Base-by-base conservation (phyloP, 2,113 vertebrate species). In the Triplophysa rosa region DNA sequence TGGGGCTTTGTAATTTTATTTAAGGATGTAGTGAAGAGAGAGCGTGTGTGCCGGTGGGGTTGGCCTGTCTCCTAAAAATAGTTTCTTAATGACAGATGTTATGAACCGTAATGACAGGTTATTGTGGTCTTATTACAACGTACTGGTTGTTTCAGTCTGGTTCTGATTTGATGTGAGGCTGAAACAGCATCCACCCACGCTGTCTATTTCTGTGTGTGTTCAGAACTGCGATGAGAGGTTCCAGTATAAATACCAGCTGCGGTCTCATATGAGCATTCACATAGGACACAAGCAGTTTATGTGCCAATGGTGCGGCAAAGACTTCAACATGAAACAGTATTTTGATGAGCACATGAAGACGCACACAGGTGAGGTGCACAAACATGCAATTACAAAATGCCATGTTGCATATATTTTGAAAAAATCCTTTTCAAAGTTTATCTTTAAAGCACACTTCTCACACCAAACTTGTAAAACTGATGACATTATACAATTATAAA, bases 281-380 rank as follows among this genome's bases (percentile, higher is more conserved):
- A 97, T 98, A 2, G 97, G 97, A 78, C 96, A 98, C 92, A 98
- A 98, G 37, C 96, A 98, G 93, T 98, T 98, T 91, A 98, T 98
- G 97, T 98, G 97, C 91, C 97, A 98, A 89, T 98, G 97, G 96
- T 98, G 97, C 2, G 97, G 97, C 89, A 98, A 98, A 89, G 97
- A 98, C 89, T 98, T 98, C 92, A 98, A 97, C 93, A 98, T 98
- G 97, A 98, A 98, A 82, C 97, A 98, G 94, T 98, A 98, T 93
- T 98, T 98, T 21, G 96, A 98, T 8, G 97, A 98, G 81, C 96
- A 98, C 93, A 97, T 98, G 96, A 98, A 98, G 89, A 98, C 96
- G 7, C 97, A 98, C 92, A 98, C 97, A 93, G 97, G 97, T 98
- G 91, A 95, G 95, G 56, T 40, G 10, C 62, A 71, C 62, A 59